phyloP scores from a whole-genome alignment of 2,797 vertebrate genomes.

The Spheniscus humboldti region DNA sequence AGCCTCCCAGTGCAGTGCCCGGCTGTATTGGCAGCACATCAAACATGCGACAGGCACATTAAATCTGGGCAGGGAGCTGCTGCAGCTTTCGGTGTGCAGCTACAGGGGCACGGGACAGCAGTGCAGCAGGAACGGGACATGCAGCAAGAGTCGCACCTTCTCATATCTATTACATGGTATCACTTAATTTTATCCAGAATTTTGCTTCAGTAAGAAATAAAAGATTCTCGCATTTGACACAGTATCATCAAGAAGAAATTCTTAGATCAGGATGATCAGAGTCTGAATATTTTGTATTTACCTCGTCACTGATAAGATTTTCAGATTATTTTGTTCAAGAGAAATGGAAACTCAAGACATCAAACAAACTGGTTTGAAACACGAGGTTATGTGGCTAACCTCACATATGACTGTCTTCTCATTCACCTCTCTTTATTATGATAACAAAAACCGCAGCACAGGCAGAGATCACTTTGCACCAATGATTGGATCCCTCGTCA shows the following conservation, averaged over 20 bases:
- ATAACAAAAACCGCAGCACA: neutral
- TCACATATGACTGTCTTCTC: neutral
- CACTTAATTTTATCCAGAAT: neutral
- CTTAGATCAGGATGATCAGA: neutral
- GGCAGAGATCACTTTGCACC: neutral
- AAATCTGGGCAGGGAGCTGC: neutral
- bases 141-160: neutral
- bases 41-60: neutral
- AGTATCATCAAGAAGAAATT: neutral
- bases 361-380: neutral
- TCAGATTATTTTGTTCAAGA: neutral
- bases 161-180: accelerated
- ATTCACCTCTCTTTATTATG: neutral
- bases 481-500: neutral
- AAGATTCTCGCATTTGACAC: neutral
- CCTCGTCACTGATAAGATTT: neutral
- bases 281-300: neutral
- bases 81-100: neutral
- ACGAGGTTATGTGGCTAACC: slow-evolving; percentile 24
- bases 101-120: neutral
- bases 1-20: neutral
- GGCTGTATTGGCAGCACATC: neutral
- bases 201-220: neutral
- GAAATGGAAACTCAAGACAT: neutral
- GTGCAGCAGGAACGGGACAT: accelerated